phyloP scores from a whole-genome alignment of 2,113 vertebrate genomes.

The Trogon melanurus region DNA sequence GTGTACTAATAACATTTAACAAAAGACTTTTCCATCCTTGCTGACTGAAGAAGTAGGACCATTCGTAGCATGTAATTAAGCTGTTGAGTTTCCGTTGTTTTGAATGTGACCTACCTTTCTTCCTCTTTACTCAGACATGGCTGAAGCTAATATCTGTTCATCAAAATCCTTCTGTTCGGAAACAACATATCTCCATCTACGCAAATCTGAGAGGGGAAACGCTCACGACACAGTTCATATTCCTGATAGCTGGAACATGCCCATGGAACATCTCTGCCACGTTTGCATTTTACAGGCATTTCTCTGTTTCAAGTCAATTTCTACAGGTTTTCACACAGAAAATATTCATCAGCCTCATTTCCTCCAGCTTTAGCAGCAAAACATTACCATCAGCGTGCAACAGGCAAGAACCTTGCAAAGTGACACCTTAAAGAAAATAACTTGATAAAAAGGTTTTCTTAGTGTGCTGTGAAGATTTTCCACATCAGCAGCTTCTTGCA shows the following conservation, averaged over 20 bases:
- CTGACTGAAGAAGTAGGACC: background rate
- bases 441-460: background rate
- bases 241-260: background rate
- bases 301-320: conserved; percentile 12
- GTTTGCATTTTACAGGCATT: rapidly evolving
- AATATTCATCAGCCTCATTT: background rate
- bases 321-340: background rate
- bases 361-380: background rate
- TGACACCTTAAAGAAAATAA: background rate
- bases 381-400: background rate
- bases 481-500: background rate
- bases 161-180: conserved; percentile 47
- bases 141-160: conserved; percentile 12
- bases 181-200: background rate
- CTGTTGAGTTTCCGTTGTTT: conserved; percentile 37
- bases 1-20: background rate
- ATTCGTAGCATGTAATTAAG: background rate
- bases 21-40: conserved; percentile 9
- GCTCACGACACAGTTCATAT: background rate
- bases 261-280: background rate
- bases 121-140: conserved; percentile 42
- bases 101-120: conserved; percentile 42
- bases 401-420: background rate
- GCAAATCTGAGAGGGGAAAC: background rate
- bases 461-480: background rate